A percentile compares a stretch with the other conserved stretches of the same genome.
Evolutionary conservation across 2,797 vertebrate genomes (phyloP).

Genomic region (Caiman crocodilus): DNA sequence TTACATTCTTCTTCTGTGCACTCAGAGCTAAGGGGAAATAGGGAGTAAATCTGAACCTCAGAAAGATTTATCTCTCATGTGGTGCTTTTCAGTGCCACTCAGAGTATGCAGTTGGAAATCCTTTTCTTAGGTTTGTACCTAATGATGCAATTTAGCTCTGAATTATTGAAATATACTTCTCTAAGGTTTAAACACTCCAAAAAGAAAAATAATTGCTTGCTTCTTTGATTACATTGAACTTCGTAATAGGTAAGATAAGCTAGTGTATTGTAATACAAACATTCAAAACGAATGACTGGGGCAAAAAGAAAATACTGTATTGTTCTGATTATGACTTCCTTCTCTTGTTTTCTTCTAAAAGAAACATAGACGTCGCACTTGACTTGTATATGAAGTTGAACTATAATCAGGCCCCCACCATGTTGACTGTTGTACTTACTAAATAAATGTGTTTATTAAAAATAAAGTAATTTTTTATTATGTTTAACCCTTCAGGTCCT

Average conservation of each 20-base stretch:
- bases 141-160: background rate
- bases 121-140: background rate
- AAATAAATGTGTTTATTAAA: too few relatives aligned
- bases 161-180: background rate
- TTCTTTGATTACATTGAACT: background rate
- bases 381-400: too few relatives aligned
- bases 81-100: background rate
- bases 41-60: background rate
- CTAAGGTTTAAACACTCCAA: background rate
- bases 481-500: too few relatives aligned
- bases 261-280: background rate
- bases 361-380: too few relatives aligned
- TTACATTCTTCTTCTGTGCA: too few relatives aligned
- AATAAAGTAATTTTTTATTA: too few relatives aligned
- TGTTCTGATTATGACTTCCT: too few relatives aligned
- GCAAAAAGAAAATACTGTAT: background rate
- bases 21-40: background rate
- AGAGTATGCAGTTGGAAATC: background rate
- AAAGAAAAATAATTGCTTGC: background rate
- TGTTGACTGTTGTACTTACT: too few relatives aligned
- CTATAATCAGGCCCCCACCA: too few relatives aligned
- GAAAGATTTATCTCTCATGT: background rate
- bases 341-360: too few relatives aligned
- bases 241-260: background rate
- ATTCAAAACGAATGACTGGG: background rate